Conservation (phyloP, 2,888 invertebrate species). For the Gnatocerus cornutus region DNA sequence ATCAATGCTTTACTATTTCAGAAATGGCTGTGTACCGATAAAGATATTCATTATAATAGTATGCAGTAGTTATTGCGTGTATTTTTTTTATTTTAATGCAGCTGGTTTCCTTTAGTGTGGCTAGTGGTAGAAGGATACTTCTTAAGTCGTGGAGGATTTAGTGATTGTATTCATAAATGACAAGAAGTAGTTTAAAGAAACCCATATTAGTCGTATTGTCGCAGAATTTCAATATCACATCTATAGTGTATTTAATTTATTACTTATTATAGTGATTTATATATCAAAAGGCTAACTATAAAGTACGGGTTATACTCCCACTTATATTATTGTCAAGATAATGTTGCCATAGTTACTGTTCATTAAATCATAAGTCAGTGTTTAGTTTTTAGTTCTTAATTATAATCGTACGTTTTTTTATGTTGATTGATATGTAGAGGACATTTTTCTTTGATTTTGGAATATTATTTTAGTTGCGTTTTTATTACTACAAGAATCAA, state of each 20-base stretch:
- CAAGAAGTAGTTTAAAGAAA: constrained; percentile 27
- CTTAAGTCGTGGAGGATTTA: constrained; percentile 15
- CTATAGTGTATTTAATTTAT: constrained; percentile 52
- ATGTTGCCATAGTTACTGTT: constrained; percentile 48
- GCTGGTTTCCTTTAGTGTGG: constrained; percentile 40
- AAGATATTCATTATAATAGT: constrained; percentile 60
- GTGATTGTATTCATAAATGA: constrained; percentile 36
- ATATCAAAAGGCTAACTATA: constrained; percentile 28
- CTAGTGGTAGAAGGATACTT: constrained; percentile 34
- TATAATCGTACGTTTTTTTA: constrained; percentile 38
- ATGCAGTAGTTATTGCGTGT: constrained; percentile 49
- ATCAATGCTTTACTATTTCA: constrained; percentile 56
- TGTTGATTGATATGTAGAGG: constrained; percentile 38
- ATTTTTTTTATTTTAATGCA: constrained; percentile 38
- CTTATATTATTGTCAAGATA: constrained; percentile 35
- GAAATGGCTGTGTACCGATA: constrained; percentile 70
- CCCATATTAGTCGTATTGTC: constrained; percentile 19
- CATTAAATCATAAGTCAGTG: constrained; percentile 45
- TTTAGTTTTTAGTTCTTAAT: constrained; percentile 46
- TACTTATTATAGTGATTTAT: constrained; percentile 43
- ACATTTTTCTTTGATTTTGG: constrained; percentile 25
- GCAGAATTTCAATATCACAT: constrained; percentile 30
- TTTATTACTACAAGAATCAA: constrained; percentile 32
- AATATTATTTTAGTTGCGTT: constrained; percentile 42
- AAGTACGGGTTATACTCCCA: constrained; percentile 37